Base-by-base conservation (phyloP, 2,888 invertebrate species). In the Aspidiotus destructor region DNA sequence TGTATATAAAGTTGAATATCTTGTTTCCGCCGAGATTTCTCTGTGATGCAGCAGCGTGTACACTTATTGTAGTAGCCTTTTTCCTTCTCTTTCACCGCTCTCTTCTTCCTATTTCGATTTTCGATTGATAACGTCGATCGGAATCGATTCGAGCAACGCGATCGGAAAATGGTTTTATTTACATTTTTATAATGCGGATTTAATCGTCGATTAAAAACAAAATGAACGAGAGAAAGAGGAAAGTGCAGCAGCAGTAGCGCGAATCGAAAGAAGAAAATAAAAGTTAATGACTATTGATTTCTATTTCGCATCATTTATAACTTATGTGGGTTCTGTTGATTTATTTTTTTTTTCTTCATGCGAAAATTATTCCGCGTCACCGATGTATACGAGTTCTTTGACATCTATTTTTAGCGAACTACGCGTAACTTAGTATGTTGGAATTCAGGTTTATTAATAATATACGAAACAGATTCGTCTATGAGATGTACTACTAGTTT, bases 61-160 rank as follows among this genome's bases (percentile, higher is more conserved):
- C 48, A n/a, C n/a, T 48, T 48, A 48, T 48, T 48, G 48, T 48
- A 48, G 48, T 48, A 48, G 48, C 48, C 28, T 28, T 28, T 28
- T 28, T 28, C 28, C 28, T 28, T 28, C 28, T 28, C 28, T 28
- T 28, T 28, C 28, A 3, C 28, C 28, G 28, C 28, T 28, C 28
- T 28, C 28, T 28, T 28, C 28, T 28, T 28, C 28, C 28, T 48
- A 13, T 48, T 48, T 48, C 48, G 48, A 48, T 48, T 48, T 48
- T 48, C 48, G 48, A 48, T 48, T 48, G 48, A 48, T 48, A 48
- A 48, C n/a, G 48, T 48, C 48, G 48, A 48, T 48, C 48, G 48
- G 48, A 48, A 48, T 48, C 48, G 48, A 48, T 48, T 48, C 48
- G 48, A 13, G 11, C 11, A n/a, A 13, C 10, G 10, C 11, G 11